Evolutionary conservation across 2,797 vertebrate genomes (phyloP).

Genomic region (Triplophysa yarkandensis): DNA sequence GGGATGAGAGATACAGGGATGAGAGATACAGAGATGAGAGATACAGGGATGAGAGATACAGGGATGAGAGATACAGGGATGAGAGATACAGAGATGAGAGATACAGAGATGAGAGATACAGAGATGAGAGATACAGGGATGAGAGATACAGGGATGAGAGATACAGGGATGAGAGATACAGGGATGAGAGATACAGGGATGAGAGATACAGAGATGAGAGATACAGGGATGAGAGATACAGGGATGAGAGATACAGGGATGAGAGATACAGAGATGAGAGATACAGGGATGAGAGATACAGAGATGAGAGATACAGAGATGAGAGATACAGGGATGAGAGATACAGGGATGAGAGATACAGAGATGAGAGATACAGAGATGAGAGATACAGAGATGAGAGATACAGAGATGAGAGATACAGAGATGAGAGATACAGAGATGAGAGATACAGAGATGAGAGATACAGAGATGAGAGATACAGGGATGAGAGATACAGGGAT

Average conservation of each 20-base stretch:
- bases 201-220: conserved; percentile 20
- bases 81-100: conserved; percentile 20
- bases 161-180: conserved; percentile 11
- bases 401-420: neutral
- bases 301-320: neutral
- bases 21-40: conserved; percentile 20
- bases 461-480: neutral
- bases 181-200: conserved; percentile 10
- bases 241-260: conserved; percentile 15
- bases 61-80: conserved; percentile 15
- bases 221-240: neutral
- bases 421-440: neutral
- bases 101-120: neutral
- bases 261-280: conserved; percentile 20
- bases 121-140: neutral
- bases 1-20: conserved; percentile 10
- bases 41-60: neutral
- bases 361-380: neutral
- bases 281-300: neutral
- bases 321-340: too few species aligned
- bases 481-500: conserved; percentile 15
- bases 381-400: conserved; percentile 8
- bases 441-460: conserved; percentile 8
- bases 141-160: too few species aligned
- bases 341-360: conserved; percentile 15